Evolutionary conservation across 2,888 invertebrate genomes (phyloP), one percentile per base, ranked within the genome.

Genomic region (Digitonthophagus gazella): DNA sequence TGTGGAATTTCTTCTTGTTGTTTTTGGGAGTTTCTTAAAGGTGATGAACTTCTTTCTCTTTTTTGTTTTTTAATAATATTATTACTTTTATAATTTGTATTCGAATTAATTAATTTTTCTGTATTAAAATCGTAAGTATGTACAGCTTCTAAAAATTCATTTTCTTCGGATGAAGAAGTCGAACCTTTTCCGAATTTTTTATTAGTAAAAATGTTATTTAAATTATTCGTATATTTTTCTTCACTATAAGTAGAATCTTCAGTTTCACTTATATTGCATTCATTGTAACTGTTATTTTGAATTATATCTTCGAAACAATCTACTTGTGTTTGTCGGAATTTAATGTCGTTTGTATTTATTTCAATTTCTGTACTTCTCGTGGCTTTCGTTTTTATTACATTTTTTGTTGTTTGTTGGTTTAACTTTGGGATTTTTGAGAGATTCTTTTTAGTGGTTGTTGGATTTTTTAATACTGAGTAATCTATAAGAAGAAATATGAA

Each of bases 341-440:
- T 57, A 14, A 57, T 57, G 16, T 57, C 57, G n/a, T 16, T 57
- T 16, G 16, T 14, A n/a, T 14, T 3, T 14, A 28, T 15, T 22
- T 64, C 56, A 3, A 44, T 15, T 11, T 65, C 14, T 22, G 55
- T 65, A 56, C 15, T 69, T 22, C 4, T 15, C 14, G 4, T 55
- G 14, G 58, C 19, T 19, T 55, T 44, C 16, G 28, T 57, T 56
- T 56, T 65, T 18, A 20, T 58, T 14, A 8, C 54, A 44, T 68
- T 65, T n/a, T 16, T 3, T 70, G 54, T 71, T 64, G 66, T 66
- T 58, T 67, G 69, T 18, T 72, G 69, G 65, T 70, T 73, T 18
- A 69, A 63, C 16, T 69, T 65, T 6, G 66, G 67, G 18, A 64
- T 69, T 44, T 28, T 66, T 20, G 64, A 44, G 28, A 57, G 44